These are phyloP conservation scores for Drosophila baimaii DNA, from an alignment of 1,140 invertebrate genomes.

Conservation along the genomic window DNA sequence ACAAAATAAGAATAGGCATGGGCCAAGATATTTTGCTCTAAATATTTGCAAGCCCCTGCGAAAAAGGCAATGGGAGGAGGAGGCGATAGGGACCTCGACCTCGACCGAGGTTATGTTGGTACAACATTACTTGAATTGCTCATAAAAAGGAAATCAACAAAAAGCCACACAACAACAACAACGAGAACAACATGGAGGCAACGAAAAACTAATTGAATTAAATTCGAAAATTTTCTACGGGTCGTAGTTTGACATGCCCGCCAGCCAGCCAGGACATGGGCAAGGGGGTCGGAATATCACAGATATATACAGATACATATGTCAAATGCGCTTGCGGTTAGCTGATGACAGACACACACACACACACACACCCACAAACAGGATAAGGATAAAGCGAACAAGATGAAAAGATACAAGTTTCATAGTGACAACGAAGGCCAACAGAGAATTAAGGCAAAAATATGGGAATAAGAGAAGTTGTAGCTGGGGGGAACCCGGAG, in stretches of 20 bases:
- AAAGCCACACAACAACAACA: slow-evolving; percentile 11
- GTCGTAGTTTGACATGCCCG: slow-evolving; percentile 36
- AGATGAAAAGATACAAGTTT: slow-evolving; percentile 49
- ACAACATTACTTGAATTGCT: slow-evolving; percentile 41
- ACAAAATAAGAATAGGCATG: slow-evolving; percentile 13
- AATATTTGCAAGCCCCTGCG: slow-evolving; percentile 31
- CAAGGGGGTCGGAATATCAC: no score
- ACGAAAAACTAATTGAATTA: slow-evolving; percentile 73
- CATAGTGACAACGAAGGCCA: slow-evolving; percentile 7
- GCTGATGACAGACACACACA: slow-evolving; percentile 37
- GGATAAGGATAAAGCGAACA: slow-evolving; percentile 9
- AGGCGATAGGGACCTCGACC: not conserved
- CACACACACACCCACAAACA: no score
- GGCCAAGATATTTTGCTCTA: slow-evolving; percentile 25
- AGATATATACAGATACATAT: slow-evolving; percentile 22
- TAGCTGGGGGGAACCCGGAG: not conserved
- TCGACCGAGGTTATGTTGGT: slow-evolving; percentile 6
- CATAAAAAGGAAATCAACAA: slow-evolving; percentile 33
- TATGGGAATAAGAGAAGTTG: not conserved
- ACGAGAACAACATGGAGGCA: slow-evolving; percentile 8
- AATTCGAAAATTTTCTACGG: slow-evolving; percentile 64
- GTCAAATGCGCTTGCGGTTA: slow-evolving; percentile 30
- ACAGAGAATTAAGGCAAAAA: slow-evolving; percentile 2
- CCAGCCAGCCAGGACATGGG: slow-evolving; percentile 8
- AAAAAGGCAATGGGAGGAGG: not conserved